Conservation (phyloP, 2,797 vertebrate species). For the Pantherophis alleghaniensis region DNA sequence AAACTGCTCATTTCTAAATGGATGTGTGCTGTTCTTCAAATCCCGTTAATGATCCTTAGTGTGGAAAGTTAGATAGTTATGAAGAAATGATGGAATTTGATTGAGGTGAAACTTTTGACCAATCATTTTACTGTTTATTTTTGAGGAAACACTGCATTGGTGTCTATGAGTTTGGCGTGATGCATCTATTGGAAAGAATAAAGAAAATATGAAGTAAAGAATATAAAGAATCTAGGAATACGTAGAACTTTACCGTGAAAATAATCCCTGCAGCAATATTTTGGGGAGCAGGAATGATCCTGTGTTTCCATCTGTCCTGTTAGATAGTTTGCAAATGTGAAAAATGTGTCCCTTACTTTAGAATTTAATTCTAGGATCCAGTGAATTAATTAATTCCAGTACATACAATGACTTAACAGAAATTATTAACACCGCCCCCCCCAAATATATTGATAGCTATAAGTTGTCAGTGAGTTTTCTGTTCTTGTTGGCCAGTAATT, state of each 20-base stretch:
- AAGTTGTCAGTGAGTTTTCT: conserved; percentile 14
- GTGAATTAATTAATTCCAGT: conserved; percentile 12
- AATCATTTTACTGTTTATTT: not conserved
- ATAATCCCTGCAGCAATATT: not conserved
- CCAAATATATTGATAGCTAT: conserved; percentile 32
- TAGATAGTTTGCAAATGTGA: not conserved
- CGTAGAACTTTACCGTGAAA: not conserved
- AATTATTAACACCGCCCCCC: not conserved
- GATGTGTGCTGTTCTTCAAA: not conserved
- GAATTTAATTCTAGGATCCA: not conserved
- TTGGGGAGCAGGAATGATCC: not conserved
- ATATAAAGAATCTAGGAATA: not conserved
- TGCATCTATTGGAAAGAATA: not conserved
- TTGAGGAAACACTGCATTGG: not conserved
- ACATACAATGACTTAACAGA: not conserved
- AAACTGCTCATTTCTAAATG: not conserved
- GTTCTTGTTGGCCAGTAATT: conserved; percentile 33
- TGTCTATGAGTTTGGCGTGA: not conserved
- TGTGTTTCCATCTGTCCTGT: not conserved
- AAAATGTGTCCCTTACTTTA: not conserved
- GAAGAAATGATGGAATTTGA: not conserved
- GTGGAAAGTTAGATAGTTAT: not conserved
- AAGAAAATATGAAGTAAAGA: not conserved
- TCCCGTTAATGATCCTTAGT: not conserved
- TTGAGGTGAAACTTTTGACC: not conserved